Percentiles rank a stretch among this genome's conserved stretches.
These are phyloP conservation scores for Cavia porcellus DNA, from an alignment of 2,113 vertebrate genomes.

Conservation along the genomic window DNA sequence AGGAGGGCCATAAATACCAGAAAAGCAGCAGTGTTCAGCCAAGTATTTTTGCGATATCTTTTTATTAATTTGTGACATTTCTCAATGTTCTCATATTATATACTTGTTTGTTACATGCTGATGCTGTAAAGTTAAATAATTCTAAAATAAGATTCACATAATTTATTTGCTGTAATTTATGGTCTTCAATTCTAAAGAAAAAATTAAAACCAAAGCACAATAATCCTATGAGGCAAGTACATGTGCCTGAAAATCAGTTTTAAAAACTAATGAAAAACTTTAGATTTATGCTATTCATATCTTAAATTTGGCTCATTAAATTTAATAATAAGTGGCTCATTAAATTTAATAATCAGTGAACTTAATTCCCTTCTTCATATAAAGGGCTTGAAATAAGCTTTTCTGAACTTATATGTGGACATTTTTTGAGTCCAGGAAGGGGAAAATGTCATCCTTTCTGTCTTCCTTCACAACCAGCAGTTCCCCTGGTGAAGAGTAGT, in stretches of 20 bases:
- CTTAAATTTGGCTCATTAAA: conserved; percentile 17
- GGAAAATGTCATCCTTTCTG: not conserved
- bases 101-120: not conserved
- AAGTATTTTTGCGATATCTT: not conserved
- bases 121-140: not conserved
- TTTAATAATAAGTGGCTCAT: not conserved
- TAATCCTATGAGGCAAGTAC: conserved; percentile 51
- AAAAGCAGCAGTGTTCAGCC: not conserved
- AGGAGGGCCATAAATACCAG: not conserved
- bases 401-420: not conserved
- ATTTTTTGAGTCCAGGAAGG: conserved; percentile 26
- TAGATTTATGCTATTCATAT: not conserved
- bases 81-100: too few relatives aligned
- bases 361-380: not conserved
- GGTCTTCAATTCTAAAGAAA: conserved; percentile 47
- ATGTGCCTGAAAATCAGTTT: conserved; percentile 30
- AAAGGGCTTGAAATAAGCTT: not conserved
- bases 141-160: conserved; percentile 43
- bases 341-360: conserved; percentile 13
- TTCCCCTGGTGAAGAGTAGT: not conserved
- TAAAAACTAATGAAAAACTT: conserved; percentile 36
- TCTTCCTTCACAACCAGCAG: not conserved
- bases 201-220: conserved; percentile 43
- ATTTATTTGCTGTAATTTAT: not conserved
- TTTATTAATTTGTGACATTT: conserved; percentile 35